A percentile compares a stretch with the other conserved stretches of the same genome.
Conservation (phyloP, 92 coral and sea anemone genomes). For the Siderastrea radians region DNA sequence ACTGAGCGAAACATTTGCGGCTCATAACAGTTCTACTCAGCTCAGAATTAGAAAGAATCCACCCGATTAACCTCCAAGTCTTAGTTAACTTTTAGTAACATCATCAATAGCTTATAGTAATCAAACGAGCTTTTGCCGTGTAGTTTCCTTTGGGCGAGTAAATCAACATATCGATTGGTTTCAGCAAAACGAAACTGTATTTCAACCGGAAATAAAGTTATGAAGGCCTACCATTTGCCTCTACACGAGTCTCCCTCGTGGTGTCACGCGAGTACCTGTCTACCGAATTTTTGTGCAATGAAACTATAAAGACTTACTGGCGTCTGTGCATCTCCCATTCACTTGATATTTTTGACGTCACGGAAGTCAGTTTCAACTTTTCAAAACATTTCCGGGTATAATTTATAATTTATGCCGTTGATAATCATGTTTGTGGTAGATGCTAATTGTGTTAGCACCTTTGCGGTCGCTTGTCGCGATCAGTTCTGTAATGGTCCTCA, state of each 20-base stretch:
- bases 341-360: conserved; percentile 2
- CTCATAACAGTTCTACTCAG: neutral
- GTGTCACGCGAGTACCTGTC: too few species aligned
- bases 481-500: neutral
- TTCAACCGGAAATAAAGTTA: too few species aligned
- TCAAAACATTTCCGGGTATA: conserved; percentile 42
- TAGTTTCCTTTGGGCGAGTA: too few species aligned
- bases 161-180: too few species aligned
- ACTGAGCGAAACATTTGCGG: neutral
- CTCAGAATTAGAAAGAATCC: neutral
- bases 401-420: conserved; percentile 25
- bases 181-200: too few species aligned
- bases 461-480: conserved; percentile 45
- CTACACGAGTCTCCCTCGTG: too few species aligned
- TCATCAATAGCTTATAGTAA: too few species aligned
- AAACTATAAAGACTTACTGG: neutral
- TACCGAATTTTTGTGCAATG: too few species aligned
- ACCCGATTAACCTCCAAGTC: too few species aligned
- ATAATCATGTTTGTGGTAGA: conserved; percentile 32
- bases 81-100: too few species aligned
- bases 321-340: conserved; percentile 2
- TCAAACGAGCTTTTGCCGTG: too few species aligned
- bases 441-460: conserved; percentile 52
- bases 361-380: conserved; percentile 36
- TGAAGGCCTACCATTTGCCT: too few species aligned